These are phyloP conservation scores for Ophion ellenae DNA, from an alignment of 2,888 invertebrate genomes.

Conservation along the genomic window DNA sequence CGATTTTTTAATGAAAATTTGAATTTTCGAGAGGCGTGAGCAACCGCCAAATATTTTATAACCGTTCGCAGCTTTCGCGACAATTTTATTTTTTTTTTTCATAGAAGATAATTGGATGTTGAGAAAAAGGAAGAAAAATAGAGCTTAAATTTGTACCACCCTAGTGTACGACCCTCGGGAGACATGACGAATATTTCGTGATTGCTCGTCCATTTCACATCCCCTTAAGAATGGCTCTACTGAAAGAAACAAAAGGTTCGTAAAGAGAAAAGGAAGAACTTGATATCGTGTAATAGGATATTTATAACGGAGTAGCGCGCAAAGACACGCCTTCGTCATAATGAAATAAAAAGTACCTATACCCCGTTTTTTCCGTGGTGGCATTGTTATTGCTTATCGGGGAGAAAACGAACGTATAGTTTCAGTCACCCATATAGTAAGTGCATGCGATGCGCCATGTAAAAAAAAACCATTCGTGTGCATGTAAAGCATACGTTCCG, in stretches of 20 bases:
- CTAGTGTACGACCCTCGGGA: constrained; percentile 32
- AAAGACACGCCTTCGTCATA: constrained; percentile 16
- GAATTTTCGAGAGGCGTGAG: no score
- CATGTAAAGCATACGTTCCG: constrained; percentile 6
- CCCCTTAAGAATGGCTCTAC: constrained; percentile 26
- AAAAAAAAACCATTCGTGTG: constrained; percentile 16
- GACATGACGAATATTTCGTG: constrained; percentile 61
- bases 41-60: no score
- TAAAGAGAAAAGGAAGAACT: background rate
- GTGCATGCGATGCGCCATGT: background rate
- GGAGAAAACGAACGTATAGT: constrained; percentile 15
- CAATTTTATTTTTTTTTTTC: no score
- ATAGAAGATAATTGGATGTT: no score
- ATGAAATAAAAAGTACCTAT: constrained; percentile 1
- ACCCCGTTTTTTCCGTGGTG: background rate
- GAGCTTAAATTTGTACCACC: background rate
- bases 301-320: background rate
- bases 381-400: constrained; percentile 35
- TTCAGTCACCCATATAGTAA: constrained; percentile 30
- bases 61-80: no score
- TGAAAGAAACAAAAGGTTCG: background rate
- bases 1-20: no score
- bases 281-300: constrained; percentile 18
- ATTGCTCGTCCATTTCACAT: constrained; percentile 53
- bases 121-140: no score